Percentiles rank a stretch among this genome's conserved stretches.
These are phyloP conservation scores for Fopius arisanus DNA, from an alignment of 1,140 invertebrate species.

Conservation along the genomic window DNA sequence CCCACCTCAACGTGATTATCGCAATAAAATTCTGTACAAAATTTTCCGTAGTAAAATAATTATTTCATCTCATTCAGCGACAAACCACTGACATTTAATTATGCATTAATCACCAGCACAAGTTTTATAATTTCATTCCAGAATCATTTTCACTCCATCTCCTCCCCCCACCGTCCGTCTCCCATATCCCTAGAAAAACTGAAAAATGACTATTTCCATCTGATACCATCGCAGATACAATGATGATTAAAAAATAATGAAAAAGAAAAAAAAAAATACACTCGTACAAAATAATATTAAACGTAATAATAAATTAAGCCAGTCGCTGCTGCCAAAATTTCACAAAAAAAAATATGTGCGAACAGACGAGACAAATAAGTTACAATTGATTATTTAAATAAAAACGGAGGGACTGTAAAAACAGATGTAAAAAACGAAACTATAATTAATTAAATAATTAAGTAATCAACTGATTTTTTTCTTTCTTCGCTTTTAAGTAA, in stretches of 20 bases:
- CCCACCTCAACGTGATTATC: background rate
- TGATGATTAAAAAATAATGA: constrained; percentile 21
- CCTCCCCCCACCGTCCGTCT: background rate
- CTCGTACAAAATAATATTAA: constrained; percentile 27
- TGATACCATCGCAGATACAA: constrained; percentile 32
- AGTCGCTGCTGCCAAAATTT: constrained; percentile 45
- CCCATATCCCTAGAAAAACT: background rate
- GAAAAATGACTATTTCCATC: constrained; percentile 13
- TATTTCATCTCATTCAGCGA: background rate
- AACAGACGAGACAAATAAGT: constrained; percentile 52
- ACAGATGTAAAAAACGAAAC: constrained; percentile 46
- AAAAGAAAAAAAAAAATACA: constrained; percentile 25
- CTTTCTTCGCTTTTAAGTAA: constrained; percentile 41
- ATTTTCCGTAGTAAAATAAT: background rate
- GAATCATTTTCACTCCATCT: background rate
- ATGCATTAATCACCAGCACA: background rate
- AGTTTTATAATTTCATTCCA: background rate
- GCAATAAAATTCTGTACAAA: constrained; percentile 2
- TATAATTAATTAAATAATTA: constrained; percentile 60
- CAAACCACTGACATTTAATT: background rate
- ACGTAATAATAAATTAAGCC: constrained; percentile 51
- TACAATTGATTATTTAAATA: constrained; percentile 47
- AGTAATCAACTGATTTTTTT: constrained; percentile 45
- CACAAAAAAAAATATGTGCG: constrained; percentile 43
- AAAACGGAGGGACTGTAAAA: constrained; percentile 52